Conservation (phyloP, 2,113 vertebrate species). For the Vombatus ursinus region DNA sequence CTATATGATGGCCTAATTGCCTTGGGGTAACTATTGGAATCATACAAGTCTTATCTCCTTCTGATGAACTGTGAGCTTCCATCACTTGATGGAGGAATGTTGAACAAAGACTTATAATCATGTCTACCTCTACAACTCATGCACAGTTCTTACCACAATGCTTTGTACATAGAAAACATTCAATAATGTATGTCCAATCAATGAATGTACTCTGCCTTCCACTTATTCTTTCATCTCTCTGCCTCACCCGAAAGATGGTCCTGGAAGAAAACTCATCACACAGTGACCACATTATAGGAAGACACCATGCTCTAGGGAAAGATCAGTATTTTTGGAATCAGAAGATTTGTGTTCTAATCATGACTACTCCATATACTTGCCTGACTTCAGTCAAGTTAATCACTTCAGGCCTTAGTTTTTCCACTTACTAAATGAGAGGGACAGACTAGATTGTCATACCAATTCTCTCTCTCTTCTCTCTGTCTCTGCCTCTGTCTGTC, state of each 20-base stretch:
- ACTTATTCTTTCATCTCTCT: background rate
- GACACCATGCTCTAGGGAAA: background rate
- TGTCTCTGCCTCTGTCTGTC: too few species aligned
- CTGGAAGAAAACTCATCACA: background rate
- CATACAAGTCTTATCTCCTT: background rate
- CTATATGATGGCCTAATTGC: background rate
- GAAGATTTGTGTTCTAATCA: background rate
- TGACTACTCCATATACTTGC: background rate
- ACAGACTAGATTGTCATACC: background rate
- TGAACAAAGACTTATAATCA: background rate
- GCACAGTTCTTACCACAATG: background rate
- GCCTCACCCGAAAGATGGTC: background rate
- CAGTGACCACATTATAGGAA: background rate
- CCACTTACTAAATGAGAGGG: background rate
- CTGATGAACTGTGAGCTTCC: background rate
- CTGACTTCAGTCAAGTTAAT: background rate
- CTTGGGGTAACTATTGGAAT: background rate
- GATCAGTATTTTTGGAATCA: background rate
- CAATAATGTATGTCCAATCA: background rate
- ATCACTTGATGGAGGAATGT: background rate
- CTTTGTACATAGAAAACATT: slow-evolving; percentile 6
- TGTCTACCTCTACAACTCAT: background rate
- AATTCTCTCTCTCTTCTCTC: background rate
- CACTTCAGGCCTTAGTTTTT: background rate
- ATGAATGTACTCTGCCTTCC: background rate